These are phyloP conservation scores for Hemibates koningsi DNA, from an alignment of 2,113 vertebrate species.

Conservation along the genomic window DNA sequence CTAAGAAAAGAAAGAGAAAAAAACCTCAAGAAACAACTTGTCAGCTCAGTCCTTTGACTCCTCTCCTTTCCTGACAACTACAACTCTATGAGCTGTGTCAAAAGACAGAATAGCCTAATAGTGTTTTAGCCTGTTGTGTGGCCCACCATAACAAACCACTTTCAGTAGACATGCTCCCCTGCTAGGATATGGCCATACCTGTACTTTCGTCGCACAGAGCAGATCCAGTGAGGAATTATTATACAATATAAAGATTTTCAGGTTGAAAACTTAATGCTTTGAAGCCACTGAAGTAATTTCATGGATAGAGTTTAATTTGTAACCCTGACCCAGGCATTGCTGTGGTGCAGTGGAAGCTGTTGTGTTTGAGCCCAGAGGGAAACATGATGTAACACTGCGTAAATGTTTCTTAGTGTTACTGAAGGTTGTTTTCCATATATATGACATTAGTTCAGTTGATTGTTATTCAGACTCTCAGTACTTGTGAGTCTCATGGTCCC, in stretches of 20 bases:
- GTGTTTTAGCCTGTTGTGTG: neutral
- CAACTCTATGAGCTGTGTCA: neutral
- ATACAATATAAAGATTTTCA: neutral
- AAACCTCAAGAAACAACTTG: neutral
- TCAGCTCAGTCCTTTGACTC: neutral
- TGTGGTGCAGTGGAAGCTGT: neutral
- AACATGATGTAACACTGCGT: conserved; percentile 33
- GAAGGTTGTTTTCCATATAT: conserved; percentile 10
- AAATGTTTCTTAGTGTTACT: conserved; percentile 26
- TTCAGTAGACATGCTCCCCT: neutral
- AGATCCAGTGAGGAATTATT: neutral
- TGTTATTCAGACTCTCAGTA: conserved; percentile 2
- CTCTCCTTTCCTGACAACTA: neutral
- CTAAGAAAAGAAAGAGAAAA: neutral
- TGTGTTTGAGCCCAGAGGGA: neutral
- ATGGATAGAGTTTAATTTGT: conserved; percentile 10
- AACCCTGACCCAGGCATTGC: neutral
- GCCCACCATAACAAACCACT: neutral
- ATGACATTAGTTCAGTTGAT: conserved; percentile 9
- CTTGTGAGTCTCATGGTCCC: neutral
- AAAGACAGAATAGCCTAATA: neutral
- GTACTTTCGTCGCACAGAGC: neutral
- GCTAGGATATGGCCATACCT: neutral
- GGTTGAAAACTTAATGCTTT: neutral
- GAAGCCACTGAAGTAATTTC: neutral